Evolutionary conservation across 2,888 invertebrate genomes (phyloP), one percentile per base, ranked within the genome.

Genomic region (Trachelus tabidus): DNA sequence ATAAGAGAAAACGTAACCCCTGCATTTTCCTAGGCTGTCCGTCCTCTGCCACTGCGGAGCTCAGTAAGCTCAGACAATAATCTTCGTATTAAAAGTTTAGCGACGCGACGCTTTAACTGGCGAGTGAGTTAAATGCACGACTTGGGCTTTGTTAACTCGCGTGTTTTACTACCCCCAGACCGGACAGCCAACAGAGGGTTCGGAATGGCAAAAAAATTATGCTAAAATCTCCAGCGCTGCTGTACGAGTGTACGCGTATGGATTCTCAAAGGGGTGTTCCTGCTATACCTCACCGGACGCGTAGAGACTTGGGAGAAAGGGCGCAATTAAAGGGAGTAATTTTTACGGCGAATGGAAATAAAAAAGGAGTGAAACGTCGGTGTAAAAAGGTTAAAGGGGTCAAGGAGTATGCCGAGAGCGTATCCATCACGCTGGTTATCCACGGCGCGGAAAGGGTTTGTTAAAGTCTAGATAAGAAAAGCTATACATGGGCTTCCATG

Each of bases 371-470:
- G 73, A 77, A 33, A 12, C 31, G 69, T 30, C 0, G 2, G 69
- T 3, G 69, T 12, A 33, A 69, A 33, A 69, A 33, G 69, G 69
- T 31, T 30, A 69, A 33, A 69, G 69, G n/a, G 69, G 69, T 31
- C 69, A 33, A 37, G 69, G 73, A 68, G 79, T 80, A 77, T 80
- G 80, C 76, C 80, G 75, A 76, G 81, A 79, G 75, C 80, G 82
- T 82, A 84, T 84, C 83, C 84, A 84, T 84, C 84, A 84, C 81
- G 78, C 37, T 68, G 73, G 77, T 79, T 81, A 83, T 82, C 82
- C 84, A 76, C 78, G 79, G 40, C 69, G 81, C 80, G 78, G 84
- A 81, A 84, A 84, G 81, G 83, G 82, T 84, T 79, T 79, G 77
- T 75, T 77, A 77, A 73, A 75, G 73, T 76, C n/a, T n/a, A 75